Conservation (phyloP, 2,797 vertebrate species). For the Urosaurus nigricauda region DNA sequence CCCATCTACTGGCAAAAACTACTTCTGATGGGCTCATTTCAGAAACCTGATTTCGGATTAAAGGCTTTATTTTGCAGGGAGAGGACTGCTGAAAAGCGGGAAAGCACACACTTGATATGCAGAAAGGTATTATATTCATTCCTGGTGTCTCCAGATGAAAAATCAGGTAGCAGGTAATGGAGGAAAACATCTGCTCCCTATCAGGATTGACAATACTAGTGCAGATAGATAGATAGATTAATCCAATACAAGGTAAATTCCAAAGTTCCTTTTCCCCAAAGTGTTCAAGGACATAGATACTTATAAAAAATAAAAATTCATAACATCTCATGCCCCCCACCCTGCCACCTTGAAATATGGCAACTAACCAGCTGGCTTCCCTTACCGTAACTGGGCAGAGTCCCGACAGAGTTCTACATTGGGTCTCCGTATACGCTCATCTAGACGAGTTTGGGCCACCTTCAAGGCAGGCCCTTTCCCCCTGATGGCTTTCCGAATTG, state of each 20-base stretch:
- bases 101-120: not conserved
- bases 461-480: conserved; percentile 90
- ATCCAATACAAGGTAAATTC: not conserved
- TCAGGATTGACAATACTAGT: not conserved
- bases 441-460: conserved; percentile 93
- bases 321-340: not conserved
- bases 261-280: not conserved
- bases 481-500: conserved; percentile 87
- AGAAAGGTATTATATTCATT: not conserved
- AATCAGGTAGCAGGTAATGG: not conserved
- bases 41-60: not conserved
- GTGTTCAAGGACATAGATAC: not conserved
- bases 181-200: not conserved
- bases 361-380: rapidly evolving
- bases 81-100: not conserved
- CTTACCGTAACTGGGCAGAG: conserved; percentile 87
- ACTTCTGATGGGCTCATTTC: too few relatives aligned
- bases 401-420: conserved; percentile 93
- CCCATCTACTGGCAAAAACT: too few relatives aligned
- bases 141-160: not conserved
- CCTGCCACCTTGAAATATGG: not conserved
- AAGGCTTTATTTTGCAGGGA: not conserved
- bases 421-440: conserved; percentile 89
- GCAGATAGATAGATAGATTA: not conserved
- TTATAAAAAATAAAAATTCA: not conserved